Evolutionary conservation across 2,888 invertebrate species (phyloP).

Genomic region (Sisyra terminalis): DNA sequence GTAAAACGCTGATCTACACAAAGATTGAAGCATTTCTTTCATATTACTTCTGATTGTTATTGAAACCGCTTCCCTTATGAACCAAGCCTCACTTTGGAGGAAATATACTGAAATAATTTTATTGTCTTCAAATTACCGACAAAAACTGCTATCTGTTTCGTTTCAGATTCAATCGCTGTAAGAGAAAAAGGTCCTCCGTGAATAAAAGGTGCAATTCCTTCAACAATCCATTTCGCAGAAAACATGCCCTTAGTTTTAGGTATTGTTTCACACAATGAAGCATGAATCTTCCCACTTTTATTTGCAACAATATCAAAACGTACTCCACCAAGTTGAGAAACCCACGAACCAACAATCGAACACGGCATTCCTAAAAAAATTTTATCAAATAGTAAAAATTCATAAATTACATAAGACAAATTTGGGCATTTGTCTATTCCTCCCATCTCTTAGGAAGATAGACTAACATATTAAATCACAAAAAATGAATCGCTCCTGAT

Average conservation of each 20-base stretch:
- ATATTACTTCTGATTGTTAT: too few species aligned
- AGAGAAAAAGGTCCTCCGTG: conserved; percentile 18
- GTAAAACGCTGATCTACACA: too few species aligned
- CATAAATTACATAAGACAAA: background rate
- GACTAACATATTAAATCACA: too few species aligned
- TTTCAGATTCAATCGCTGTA: conserved; percentile 15
- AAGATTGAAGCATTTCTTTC: too few species aligned
- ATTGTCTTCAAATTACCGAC: conserved; percentile 19
- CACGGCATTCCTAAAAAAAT: conserved; percentile 16
- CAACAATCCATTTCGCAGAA: conserved; percentile 18
- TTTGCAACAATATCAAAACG: conserved; percentile 12
- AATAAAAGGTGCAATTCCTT: conserved; percentile 17
- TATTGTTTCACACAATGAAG: conserved; percentile 9
- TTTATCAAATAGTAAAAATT: background rate
- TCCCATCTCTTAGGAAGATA: too few species aligned
- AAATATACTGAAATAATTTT: too few species aligned
- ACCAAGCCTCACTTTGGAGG: too few species aligned
- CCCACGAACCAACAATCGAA: conserved; percentile 19
- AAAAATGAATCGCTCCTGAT: too few species aligned
- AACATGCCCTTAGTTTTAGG: conserved; percentile 11
- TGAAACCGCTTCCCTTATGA: too few species aligned
- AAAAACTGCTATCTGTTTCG: conserved; percentile 19
- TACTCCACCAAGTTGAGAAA: conserved; percentile 18
- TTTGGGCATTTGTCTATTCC: too few species aligned
- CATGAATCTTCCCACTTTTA: conserved; percentile 9